Percentiles rank a stretch among this genome's conserved stretches.
phyloP scores from a whole-genome alignment of 64 coral and sea anemone species.

The Cladopsammia gracilis region DNA sequence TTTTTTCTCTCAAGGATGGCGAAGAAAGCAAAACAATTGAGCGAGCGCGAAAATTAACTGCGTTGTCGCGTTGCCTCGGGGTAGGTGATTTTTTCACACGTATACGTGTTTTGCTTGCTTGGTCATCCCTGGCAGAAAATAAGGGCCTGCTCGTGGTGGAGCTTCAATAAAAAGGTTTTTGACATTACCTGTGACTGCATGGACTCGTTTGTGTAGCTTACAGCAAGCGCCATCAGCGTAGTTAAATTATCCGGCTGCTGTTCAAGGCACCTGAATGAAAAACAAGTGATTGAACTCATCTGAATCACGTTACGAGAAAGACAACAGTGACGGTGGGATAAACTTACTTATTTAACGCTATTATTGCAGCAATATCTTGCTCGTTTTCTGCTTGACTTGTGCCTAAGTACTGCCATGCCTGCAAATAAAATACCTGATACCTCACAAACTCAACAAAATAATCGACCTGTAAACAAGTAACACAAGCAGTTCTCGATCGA shows the following conservation, averaged over 20 bases:
- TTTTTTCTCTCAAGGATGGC: too few relatives aligned
- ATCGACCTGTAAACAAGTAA: too few relatives aligned
- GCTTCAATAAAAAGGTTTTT: neutral
- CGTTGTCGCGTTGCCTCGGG: too few relatives aligned
- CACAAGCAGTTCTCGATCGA: too few relatives aligned
- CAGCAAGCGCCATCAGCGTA: slow-evolving; percentile 90
- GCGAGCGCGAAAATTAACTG: too few relatives aligned
- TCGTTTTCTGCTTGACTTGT: slow-evolving; percentile 99
- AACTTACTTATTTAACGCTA: slow-evolving; percentile 89
- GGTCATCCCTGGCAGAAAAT: too few relatives aligned
- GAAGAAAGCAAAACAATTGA: too few relatives aligned
- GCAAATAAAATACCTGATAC: neutral
- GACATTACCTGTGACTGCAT: slow-evolving; percentile 94
- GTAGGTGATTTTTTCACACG: too few relatives aligned
- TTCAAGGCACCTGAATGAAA: slow-evolving; percentile 73
- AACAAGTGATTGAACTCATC: neutral
- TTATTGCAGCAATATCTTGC: slow-evolving; percentile 93
- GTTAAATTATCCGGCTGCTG: slow-evolving; percentile 85
- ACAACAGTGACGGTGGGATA: neutral
- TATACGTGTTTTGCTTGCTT: too few relatives aligned
- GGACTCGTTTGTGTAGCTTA: slow-evolving; percentile 97
- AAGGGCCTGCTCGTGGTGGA: neutral
- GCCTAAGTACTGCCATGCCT: slow-evolving; percentile 98
- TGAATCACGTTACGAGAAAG: too few relatives aligned
- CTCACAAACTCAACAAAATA: too few relatives aligned